Conservation (phyloP, 2,888 invertebrate species). For the Tetragonisca angustula region DNA sequence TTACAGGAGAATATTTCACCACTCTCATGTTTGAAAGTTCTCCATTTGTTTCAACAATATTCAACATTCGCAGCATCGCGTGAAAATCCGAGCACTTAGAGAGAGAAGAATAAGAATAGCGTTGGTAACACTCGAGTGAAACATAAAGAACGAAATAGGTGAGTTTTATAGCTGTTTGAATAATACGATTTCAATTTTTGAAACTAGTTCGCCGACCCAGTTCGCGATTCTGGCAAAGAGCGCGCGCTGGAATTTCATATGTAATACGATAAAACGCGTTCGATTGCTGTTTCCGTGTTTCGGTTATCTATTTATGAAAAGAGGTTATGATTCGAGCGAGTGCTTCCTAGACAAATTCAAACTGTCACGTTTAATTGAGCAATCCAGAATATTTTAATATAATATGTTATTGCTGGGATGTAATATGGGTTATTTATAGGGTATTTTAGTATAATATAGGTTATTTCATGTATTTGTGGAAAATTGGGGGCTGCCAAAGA, state of each 20-base stretch:
- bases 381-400: too few species aligned
- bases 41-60: neutral
- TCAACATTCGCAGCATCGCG: neutral
- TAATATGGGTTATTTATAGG: too few species aligned
- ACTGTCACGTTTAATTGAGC: too few species aligned
- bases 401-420: too few species aligned
- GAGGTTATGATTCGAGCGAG: neutral
- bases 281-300: too few species aligned
- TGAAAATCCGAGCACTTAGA: neutral
- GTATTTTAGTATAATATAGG: too few species aligned
- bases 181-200: neutral
- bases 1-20: neutral
- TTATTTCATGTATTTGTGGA: too few species aligned
- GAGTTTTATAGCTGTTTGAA: neutral
- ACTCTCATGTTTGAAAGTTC: neutral
- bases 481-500: too few species aligned
- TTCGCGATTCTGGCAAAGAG: neutral
- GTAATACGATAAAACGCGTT: neutral
- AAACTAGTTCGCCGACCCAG: neutral
- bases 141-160: neutral
- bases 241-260: neutral
- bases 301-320: neutral
- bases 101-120: neutral
- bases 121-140: neutral
- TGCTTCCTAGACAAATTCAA: too few species aligned